A percentile compares a stretch with the other conserved stretches of the same genome.
Evolutionary conservation across 2,113 vertebrate genomes (phyloP).

Genomic region (Rana temporaria): DNA sequence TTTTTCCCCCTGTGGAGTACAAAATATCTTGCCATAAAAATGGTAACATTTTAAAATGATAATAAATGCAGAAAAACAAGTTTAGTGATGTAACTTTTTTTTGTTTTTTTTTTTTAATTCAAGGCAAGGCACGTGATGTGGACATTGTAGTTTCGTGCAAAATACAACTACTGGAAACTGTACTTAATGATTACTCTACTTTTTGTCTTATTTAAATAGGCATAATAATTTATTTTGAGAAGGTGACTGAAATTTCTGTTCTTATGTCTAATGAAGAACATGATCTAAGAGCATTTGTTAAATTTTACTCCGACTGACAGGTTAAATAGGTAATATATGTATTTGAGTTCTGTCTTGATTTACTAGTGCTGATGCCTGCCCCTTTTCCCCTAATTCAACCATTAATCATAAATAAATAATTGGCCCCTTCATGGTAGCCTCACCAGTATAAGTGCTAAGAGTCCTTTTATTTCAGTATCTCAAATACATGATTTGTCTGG

Average conservation of each 20-base stretch:
- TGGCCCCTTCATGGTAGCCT: slow-evolving; percentile 84
- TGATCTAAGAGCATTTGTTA: slow-evolving; percentile 74
- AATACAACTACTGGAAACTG: slow-evolving; percentile 96
- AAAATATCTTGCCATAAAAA: slow-evolving; percentile 99
- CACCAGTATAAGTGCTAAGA: slow-evolving; percentile 91
- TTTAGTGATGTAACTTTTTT: slow-evolving; percentile 92
- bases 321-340: slow-evolving; percentile 84
- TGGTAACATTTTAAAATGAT: slow-evolving; percentile 97
- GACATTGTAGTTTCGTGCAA: slow-evolving; percentile 99
- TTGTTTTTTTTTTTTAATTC: slow-evolving; percentile 75
- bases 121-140: slow-evolving; percentile 99
- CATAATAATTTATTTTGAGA: slow-evolving; percentile 78
- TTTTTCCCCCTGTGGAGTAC: slow-evolving; percentile 90
- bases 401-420: slow-evolving; percentile 87
- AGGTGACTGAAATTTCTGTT: slow-evolving; percentile 85
- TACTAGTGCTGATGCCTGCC: slow-evolving; percentile 77
- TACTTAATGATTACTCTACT: slow-evolving; percentile 82
- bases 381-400: slow-evolving; percentile 70
- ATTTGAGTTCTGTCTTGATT: slow-evolving; percentile 63
- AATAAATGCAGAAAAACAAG: slow-evolving; percentile 99
- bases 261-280: slow-evolving; percentile 79
- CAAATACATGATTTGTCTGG: slow-evolving; percentile 83
- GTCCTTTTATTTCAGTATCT: slow-evolving; percentile 80
- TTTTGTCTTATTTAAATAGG: slow-evolving; percentile 87
- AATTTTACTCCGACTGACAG: slow-evolving; percentile 86